A percentile compares a stretch with the other conserved stretches of the same genome.
phyloP scores from a whole-genome alignment of 2,797 vertebrate species.

The Cuculus canorus region DNA sequence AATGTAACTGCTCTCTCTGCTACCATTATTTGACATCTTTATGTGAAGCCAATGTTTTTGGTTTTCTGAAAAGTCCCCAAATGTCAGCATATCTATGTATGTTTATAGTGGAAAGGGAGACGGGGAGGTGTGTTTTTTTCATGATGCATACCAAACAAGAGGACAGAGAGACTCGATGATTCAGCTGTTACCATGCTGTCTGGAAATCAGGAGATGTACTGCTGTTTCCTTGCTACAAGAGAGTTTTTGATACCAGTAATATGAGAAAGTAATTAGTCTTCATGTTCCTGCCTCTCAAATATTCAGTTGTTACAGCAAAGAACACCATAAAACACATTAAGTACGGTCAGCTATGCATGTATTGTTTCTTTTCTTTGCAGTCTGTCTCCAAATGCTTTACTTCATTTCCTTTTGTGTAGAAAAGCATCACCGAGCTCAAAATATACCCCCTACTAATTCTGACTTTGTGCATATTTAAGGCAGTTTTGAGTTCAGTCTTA shows the following conservation, averaged over 20 bases:
- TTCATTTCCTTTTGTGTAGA: not conserved
- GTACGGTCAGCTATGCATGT: not conserved
- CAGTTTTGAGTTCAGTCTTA: not conserved
- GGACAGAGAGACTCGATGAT: not conserved
- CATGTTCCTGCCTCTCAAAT: not conserved
- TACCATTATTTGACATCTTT: slow-evolving; percentile 18
- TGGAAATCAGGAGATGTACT: not conserved
- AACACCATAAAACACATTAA: not conserved
- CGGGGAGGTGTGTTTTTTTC: not conserved
- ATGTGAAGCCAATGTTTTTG: not conserved
- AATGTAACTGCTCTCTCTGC: slow-evolving; percentile 26
- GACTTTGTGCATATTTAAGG: not conserved
- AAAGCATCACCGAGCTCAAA: not conserved
- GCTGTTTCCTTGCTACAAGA: not conserved
- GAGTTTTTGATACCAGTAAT: not conserved
- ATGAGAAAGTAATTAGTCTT: not conserved
- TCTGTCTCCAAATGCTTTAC: not conserved
- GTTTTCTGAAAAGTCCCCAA: not conserved
- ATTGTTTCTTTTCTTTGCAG: not conserved
- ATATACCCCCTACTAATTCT: not conserved
- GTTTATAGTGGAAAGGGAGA: not conserved
- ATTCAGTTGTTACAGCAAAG: not conserved
- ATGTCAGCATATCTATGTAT: not conserved
- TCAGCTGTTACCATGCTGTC: not conserved
- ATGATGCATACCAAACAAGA: not conserved